A percentile compares a stretch with the other conserved stretches of the same genome.
Evolutionary conservation across 1,140 invertebrate genomes (phyloP).

Genomic region (Drosophila micromelanica): DNA sequence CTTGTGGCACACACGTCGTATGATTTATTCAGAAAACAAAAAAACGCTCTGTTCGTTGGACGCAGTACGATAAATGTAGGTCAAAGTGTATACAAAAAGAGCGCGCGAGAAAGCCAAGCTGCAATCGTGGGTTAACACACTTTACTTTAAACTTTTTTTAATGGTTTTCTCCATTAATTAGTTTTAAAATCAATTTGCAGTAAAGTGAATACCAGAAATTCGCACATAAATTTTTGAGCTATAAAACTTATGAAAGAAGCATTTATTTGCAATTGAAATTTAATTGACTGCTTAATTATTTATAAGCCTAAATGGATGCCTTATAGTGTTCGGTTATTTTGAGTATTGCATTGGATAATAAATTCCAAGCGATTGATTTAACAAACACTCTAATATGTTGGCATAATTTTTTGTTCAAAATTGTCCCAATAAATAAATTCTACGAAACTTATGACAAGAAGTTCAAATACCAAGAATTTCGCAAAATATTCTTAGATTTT

Average conservation of each 20-base stretch:
- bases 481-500: no score
- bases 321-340: no score
- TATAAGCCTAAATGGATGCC: neutral
- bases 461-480: neutral
- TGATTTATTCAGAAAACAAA: constrained; percentile 75
- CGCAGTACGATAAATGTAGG: constrained; percentile 53
- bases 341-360: no score
- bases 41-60: constrained; percentile 8
- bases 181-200: constrained; percentile 13
- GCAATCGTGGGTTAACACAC: constrained; percentile 28
- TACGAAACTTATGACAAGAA: neutral
- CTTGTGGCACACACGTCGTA: constrained; percentile 63
- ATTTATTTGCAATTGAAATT: neutral
- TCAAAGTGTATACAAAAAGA: constrained; percentile 45
- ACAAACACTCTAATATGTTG: no score
- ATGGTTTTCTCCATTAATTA: constrained; percentile 12
- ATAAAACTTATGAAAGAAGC: neutral
- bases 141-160: neutral
- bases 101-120: constrained; percentile 6
- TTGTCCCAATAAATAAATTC: no score
- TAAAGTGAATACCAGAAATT: neutral
- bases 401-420: no score
- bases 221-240: neutral
- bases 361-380: no score
- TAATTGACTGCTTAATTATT: neutral